These are phyloP conservation scores for Barnardius zonarius DNA, from an alignment of 2,113 vertebrate species.

Conservation along the genomic window DNA sequence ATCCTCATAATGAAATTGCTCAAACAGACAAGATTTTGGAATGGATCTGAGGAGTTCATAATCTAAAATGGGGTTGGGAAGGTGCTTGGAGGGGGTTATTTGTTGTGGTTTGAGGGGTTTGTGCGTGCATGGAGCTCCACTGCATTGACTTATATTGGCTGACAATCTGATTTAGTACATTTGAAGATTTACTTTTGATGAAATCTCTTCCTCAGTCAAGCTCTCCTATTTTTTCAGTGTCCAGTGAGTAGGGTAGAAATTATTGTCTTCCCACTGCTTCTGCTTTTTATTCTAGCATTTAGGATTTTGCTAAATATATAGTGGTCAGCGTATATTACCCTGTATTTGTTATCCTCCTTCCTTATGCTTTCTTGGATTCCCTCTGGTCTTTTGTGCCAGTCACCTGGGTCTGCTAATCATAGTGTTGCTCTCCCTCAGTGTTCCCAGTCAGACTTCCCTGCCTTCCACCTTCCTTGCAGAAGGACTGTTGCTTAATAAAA, in stretches of 20 bases:
- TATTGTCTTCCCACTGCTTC: neutral
- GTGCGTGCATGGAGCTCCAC: neutral
- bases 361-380: neutral
- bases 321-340: neutral
- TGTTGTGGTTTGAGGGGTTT: neutral
- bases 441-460: neutral
- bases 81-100: neutral
- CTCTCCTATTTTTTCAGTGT: neutral
- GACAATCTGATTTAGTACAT: fast-evolving
- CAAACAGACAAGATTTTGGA: neutral
- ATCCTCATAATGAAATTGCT: neutral
- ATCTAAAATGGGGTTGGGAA: neutral
- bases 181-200: neutral
- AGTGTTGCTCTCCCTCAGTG: neutral
- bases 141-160: neutral
- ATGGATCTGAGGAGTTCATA: neutral
- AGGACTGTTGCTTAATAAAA: neutral
- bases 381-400: neutral
- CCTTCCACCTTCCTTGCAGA: neutral
- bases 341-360: neutral
- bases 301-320: neutral
- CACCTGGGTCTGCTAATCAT: neutral
- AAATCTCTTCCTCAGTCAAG: neutral
- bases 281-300: neutral
- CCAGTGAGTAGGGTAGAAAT: neutral